Evolutionary conservation across 2,113 vertebrate species (phyloP).

Genomic region (Dunckerocampus dactyliophorus): DNA sequence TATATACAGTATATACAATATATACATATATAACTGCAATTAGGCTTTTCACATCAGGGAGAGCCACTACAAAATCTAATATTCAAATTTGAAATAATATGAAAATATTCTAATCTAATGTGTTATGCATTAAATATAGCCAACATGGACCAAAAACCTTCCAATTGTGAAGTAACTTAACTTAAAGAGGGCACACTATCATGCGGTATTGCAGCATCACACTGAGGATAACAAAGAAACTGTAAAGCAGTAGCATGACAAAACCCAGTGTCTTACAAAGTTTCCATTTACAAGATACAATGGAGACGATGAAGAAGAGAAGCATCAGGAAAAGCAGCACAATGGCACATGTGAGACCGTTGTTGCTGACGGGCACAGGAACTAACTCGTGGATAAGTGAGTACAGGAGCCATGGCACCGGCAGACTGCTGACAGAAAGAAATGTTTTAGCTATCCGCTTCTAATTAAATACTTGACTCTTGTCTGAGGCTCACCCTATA

Average conservation of each 20-base stretch:
- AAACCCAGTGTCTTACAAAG: conserved; percentile 90
- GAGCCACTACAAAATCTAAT: too few relatives aligned
- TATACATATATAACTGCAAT: too few relatives aligned
- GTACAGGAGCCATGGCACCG: conserved; percentile 87
- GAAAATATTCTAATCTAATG: too few relatives aligned
- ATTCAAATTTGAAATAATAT: too few relatives aligned
- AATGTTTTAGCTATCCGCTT: conserved; percentile 6
- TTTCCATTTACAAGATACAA: conserved; percentile 87
- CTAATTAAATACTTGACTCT: not conserved
- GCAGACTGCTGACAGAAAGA: conserved; percentile 73
- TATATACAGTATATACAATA: too few relatives aligned
- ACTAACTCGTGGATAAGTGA: conserved; percentile 72
- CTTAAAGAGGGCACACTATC: conserved; percentile 76
- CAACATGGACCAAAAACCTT: too few relatives aligned
- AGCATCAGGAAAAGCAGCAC: conserved; percentile 96
- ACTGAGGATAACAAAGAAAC: conserved; percentile 87
- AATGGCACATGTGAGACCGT: conserved; percentile 92
- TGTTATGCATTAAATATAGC: too few relatives aligned
- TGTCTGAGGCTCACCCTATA: conserved; percentile 82
- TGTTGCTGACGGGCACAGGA: conserved; percentile 88
- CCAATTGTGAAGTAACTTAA: not conserved
- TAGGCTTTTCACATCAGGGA: too few relatives aligned
- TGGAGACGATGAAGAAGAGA: conserved; percentile 89
- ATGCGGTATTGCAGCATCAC: conserved; percentile 91
- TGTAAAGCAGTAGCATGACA: conserved; percentile 92